Evolutionary conservation across 2,113 vertebrate species (phyloP).

Genomic region (Microcebus murinus): DNA sequence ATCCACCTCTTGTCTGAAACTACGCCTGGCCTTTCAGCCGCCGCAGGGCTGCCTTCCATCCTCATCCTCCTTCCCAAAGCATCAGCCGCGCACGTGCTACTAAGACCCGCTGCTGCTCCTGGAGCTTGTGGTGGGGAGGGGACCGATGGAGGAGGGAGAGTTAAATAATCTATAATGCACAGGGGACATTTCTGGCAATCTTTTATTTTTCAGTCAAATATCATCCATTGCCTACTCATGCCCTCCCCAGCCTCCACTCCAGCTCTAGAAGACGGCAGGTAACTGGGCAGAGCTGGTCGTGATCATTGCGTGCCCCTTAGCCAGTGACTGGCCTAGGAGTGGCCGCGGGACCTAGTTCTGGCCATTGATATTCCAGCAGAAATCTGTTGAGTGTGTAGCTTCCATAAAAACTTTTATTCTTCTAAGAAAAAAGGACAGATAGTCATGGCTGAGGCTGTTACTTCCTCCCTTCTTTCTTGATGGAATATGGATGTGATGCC

Average conservation of each 20-base stretch:
- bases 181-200: not conserved
- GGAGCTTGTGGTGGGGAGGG: not conserved
- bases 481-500: not conserved
- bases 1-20: not conserved
- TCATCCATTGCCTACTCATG: not conserved
- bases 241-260: not conserved
- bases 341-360: not conserved
- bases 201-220: not conserved
- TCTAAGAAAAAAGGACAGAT: not conserved
- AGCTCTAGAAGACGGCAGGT: not conserved
- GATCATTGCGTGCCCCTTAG: not conserved
- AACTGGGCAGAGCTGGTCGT: not conserved
- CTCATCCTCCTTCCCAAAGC: not conserved
- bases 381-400: not conserved
- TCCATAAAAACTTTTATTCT: not conserved
- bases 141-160: not conserved
- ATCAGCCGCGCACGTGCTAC: fast-evolving
- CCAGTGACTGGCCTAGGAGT: not conserved
- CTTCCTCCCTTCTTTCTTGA: not conserved
- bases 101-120: not conserved
- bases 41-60: fast-evolving
- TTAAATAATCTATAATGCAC: not conserved
- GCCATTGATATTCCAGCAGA: not conserved
- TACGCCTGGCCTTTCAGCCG: too few species aligned
- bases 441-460: not conserved